Percentiles rank a stretch among this genome's conserved stretches.
Evolutionary conservation across 2,888 invertebrate species (phyloP).

Genomic region (Neocrepidodera transversa): DNA sequence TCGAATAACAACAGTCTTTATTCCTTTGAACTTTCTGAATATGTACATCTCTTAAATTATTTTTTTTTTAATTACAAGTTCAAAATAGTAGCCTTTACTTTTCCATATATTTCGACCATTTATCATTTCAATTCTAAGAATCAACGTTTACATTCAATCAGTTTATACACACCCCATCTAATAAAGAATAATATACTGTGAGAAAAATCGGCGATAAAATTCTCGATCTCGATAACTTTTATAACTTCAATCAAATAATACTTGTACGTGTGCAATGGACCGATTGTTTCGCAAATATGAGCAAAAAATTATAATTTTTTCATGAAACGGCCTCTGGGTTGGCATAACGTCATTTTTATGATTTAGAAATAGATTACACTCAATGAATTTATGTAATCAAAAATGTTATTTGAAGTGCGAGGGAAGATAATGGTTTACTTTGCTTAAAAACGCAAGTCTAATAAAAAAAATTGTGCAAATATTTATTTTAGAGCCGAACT

Average conservation of each 20-base stretch:
- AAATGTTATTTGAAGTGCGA: too few species aligned
- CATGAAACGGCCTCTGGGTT: not conserved
- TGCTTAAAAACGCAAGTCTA: too few species aligned
- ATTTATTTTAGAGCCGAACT: too few species aligned
- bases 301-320: not conserved
- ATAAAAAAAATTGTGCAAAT: too few species aligned
- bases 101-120: not conserved
- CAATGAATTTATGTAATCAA: too few species aligned
- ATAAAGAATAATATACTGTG: not conserved
- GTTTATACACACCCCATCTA: not conserved
- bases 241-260: conserved; percentile 13
- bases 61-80: too few species aligned
- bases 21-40: not conserved
- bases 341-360: not conserved
- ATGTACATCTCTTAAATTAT: not conserved
- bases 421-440: too few species aligned
- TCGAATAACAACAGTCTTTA: not conserved
- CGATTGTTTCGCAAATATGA: conserved; percentile 20
- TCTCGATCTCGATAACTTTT: conserved; percentile 8
- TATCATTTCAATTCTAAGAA: not conserved
- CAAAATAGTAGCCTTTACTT: too few species aligned
- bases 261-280: conserved; percentile 17
- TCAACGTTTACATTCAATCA: conserved; percentile 10
- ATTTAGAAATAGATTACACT: too few species aligned
- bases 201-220: conserved; percentile 9